These are phyloP conservation scores for Drosophila kurseongensis DNA, from an alignment of 1,140 invertebrate species.

Conservation along the genomic window DNA sequence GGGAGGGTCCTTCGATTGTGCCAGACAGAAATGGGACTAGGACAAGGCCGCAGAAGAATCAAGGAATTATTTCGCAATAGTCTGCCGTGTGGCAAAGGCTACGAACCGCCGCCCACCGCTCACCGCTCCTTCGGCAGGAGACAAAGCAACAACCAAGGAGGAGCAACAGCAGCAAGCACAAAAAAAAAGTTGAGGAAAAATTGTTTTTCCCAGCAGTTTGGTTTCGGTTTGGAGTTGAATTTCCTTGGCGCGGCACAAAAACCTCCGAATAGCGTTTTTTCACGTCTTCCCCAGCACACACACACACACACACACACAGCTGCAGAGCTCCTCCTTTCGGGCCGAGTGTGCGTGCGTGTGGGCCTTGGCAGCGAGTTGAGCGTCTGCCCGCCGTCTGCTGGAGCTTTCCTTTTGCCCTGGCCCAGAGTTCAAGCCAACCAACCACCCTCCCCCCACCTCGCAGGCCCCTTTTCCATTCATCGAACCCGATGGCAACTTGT, in stretches of 20 bases:
- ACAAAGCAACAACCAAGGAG: conserved; percentile 15
- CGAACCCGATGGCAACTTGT: conserved; percentile 62
- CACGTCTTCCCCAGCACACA: conserved; percentile 44
- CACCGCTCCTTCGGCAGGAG: conserved; percentile 3
- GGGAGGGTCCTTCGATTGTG: conserved; percentile 11
- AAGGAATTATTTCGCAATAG: conserved; percentile 70
- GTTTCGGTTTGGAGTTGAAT: conserved; percentile 47
- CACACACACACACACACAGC: conserved; percentile 21
- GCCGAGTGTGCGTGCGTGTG: conserved; percentile 47
- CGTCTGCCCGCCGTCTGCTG: conserved; percentile 56
- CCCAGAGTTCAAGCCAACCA: conserved; percentile 52
- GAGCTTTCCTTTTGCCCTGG: conserved; percentile 44
- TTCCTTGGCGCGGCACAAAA: conserved; percentile 56
- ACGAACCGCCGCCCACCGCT: conserved; percentile 25
- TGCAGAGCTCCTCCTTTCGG: conserved; percentile 10
- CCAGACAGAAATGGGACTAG: conserved; percentile 64
- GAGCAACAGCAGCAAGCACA: conserved; percentile 1
- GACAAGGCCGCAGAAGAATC: conserved; percentile 71
- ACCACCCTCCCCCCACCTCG: background rate
- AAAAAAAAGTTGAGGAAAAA: conserved; percentile 64
- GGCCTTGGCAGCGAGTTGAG: conserved; percentile 43
- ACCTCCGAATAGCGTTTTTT: conserved; percentile 58
- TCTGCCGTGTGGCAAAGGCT: conserved; percentile 62
- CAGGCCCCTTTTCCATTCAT: conserved; percentile 35
- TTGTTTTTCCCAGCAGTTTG: conserved; percentile 67